phyloP scores from a whole-genome alignment of 2,797 vertebrate genomes.

The Gastrophryne carolinensis region DNA sequence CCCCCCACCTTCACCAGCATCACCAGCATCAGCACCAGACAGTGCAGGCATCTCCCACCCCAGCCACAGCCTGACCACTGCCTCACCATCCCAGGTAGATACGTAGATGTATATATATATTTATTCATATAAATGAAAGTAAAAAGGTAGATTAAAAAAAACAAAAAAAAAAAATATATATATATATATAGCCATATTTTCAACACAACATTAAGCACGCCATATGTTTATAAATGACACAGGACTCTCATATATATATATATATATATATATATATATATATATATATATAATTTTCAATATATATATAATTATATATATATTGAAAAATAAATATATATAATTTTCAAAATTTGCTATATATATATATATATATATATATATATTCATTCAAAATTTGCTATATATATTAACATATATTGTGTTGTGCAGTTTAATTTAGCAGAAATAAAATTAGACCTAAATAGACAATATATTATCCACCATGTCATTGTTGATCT shows the following conservation, averaged over 20 bases:
- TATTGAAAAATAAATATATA: no score
- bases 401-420: no score
- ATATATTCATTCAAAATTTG: no score
- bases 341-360: no score
- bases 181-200: not conserved
- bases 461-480: constrained; percentile 17
- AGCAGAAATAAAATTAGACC: no score
- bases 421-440: no score
- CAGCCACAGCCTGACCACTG: no score
- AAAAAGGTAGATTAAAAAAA: not conserved
- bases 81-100: no score
- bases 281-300: not conserved
- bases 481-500: no score
- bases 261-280: not conserved
- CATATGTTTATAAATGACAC: no score
- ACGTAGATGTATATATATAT: not conserved
- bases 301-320: not conserved
- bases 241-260: not conserved
- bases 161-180: not conserved
- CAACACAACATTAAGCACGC: not conserved
- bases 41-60: constrained; percentile 81
- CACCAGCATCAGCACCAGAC: constrained; percentile 88
- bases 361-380: no score
- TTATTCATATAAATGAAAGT: not conserved
- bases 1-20: no score